Evolutionary conservation across 1,140 invertebrate genomes (phyloP).

Genomic region (Drosophila rufa): DNA sequence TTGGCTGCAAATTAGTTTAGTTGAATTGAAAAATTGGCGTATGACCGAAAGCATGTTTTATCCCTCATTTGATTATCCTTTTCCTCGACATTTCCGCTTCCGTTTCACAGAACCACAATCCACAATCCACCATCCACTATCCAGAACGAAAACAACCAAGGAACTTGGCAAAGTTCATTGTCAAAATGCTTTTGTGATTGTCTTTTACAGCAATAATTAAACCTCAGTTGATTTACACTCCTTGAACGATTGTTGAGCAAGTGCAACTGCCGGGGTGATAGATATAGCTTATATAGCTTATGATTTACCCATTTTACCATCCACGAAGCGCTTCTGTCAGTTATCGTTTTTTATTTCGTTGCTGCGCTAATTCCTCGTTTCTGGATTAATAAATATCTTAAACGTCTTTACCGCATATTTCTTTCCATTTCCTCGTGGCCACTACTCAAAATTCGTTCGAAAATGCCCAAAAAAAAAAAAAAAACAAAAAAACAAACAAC

Average conservation of each 20-base stretch:
- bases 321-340: slow-evolving; percentile 64
- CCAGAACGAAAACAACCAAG: slow-evolving; percentile 13
- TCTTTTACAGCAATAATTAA: slow-evolving; percentile 61
- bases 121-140: slow-evolving; percentile 12
- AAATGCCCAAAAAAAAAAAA: slow-evolving; percentile 4
- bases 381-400: slow-evolving; percentile 47
- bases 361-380: slow-evolving; percentile 48
- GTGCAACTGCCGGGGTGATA: slow-evolving; percentile 54
- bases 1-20: slow-evolving; percentile 78
- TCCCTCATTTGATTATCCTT: slow-evolving; percentile 52
- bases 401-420: slow-evolving; percentile 69
- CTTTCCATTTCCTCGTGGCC: slow-evolving; percentile 73
- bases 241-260: slow-evolving; percentile 63
- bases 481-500: slow-evolving; percentile 24
- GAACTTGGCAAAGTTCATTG: slow-evolving; percentile 40
- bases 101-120: slow-evolving; percentile 27
- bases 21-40: slow-evolving; percentile 62
- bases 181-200: slow-evolving; percentile 70
- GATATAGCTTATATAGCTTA: slow-evolving; percentile 33
- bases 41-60: slow-evolving; percentile 56
- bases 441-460: slow-evolving; percentile 71
- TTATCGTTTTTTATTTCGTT: slow-evolving; percentile 65
- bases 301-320: slow-evolving; percentile 29
- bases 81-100: slow-evolving; percentile 30
- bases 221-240: slow-evolving; percentile 48